Evolutionary conservation across 2,113 vertebrate species (phyloP).

Genomic region (Speoplatyrhinus poulsoni): DNA sequence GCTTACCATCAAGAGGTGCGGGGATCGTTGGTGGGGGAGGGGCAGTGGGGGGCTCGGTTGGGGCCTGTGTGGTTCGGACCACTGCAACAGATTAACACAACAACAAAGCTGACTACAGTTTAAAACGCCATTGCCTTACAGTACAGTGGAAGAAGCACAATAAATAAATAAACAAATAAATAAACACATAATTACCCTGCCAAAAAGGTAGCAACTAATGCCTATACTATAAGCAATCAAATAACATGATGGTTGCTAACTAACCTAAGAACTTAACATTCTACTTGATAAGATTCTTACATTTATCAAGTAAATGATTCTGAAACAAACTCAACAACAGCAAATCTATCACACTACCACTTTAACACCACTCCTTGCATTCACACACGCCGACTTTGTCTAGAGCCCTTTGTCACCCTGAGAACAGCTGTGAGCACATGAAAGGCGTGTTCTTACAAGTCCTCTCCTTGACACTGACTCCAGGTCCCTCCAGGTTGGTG

Average conservation of each 20-base stretch:
- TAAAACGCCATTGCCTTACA: background rate
- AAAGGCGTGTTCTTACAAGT: constrained; percentile 78
- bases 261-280: no score
- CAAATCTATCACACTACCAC: no score
- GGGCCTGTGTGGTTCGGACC: constrained; percentile 88
- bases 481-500: constrained; percentile 91
- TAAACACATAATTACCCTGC: background rate
- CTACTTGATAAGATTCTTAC: no score
- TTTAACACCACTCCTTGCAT: background rate
- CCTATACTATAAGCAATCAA: no score
- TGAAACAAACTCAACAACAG: no score
- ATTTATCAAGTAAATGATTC: no score
- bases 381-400: background rate
- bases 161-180: background rate
- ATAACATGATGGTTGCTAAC: no score
- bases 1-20: constrained; percentile 88
- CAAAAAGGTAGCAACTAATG: background rate
- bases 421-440: background rate
- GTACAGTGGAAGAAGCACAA: no score
- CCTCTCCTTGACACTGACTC: constrained; percentile 84
- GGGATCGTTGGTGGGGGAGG: constrained; percentile 90
- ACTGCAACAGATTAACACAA: constrained; percentile 71
- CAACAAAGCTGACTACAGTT: background rate
- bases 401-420: background rate
- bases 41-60: constrained; percentile 87